phyloP scores from a whole-genome alignment of 2,888 invertebrate species.

The Caenorhabditis auriculariae region DNA sequence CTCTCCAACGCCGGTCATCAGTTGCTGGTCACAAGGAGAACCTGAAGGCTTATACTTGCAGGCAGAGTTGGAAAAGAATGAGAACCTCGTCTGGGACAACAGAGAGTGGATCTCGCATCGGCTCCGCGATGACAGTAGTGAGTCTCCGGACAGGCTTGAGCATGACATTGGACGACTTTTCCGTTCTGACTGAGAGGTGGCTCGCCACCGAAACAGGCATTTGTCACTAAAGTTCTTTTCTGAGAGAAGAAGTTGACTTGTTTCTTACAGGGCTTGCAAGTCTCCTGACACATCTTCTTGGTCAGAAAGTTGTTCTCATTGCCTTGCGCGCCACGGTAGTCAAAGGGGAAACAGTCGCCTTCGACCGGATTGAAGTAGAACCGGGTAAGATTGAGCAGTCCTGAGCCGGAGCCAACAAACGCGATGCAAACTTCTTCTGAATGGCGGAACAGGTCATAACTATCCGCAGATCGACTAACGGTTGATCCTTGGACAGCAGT shows the following conservation, averaged over 20 bases:
- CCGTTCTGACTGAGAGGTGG: slow-evolving; percentile 37
- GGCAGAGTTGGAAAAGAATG: neutral
- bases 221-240: slow-evolving; percentile 34
- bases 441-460: slow-evolving; percentile 2
- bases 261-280: slow-evolving; percentile 50
- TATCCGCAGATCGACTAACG: slow-evolving; percentile 28
- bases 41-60: slow-evolving; percentile 23
- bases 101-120: slow-evolving; percentile 38
- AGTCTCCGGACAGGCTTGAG: slow-evolving; percentile 43
- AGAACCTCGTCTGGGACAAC: slow-evolving; percentile 46
- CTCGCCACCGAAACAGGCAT: slow-evolving; percentile 46
- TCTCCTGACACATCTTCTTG: slow-evolving; percentile 47
- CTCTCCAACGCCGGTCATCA: slow-evolving; percentile 52
- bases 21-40: slow-evolving; percentile 50
- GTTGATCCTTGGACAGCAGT: slow-evolving; percentile 42
- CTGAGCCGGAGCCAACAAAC: slow-evolving; percentile 39
- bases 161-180: slow-evolving; percentile 39
- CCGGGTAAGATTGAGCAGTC: slow-evolving; percentile 33
- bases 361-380: slow-evolving; percentile 49
- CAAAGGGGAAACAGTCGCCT: slow-evolving; percentile 40
- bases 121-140: slow-evolving; percentile 54
- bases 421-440: slow-evolving; percentile 46
- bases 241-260: no score
- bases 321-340: slow-evolving; percentile 39
- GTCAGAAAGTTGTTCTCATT: slow-evolving; percentile 62